Percentiles rank a stretch among this genome's conserved stretches.
Conservation (phyloP, 2,113 vertebrate genomes). For the Bombycilla garrulus region DNA sequence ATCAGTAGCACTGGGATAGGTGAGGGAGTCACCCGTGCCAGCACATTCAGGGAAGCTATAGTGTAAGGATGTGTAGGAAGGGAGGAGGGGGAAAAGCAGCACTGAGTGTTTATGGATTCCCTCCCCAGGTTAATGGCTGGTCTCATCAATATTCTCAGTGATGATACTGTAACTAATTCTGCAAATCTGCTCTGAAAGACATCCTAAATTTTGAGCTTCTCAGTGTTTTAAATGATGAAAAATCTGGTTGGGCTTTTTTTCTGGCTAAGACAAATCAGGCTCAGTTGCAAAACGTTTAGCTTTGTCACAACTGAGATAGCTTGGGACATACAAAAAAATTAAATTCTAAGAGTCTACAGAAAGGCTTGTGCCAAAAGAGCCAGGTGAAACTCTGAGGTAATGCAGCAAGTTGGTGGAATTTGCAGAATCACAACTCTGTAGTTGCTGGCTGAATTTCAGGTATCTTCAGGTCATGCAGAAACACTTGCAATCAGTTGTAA, state of each 20-base stretch:
- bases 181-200: neutral
- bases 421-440: neutral
- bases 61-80: neutral
- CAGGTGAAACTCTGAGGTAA: neutral
- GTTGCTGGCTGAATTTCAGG: neutral
- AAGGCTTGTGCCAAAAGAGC: neutral
- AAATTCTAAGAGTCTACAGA: neutral
- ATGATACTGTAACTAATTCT: neutral
- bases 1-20: neutral
- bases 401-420: neutral
- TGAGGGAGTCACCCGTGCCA: neutral
- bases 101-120: neutral
- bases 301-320: neutral
- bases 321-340: neutral
- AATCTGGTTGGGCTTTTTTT: neutral
- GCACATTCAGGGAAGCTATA: neutral
- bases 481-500: neutral
- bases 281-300: neutral
- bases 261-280: neutral
- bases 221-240: neutral
- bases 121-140: neutral
- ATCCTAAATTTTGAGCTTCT: neutral
- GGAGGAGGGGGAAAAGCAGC: neutral
- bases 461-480: neutral
- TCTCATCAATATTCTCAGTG: neutral